phyloP scores from a whole-genome alignment of 2,113 vertebrate genomes.

The Ochotona princeps region DNA sequence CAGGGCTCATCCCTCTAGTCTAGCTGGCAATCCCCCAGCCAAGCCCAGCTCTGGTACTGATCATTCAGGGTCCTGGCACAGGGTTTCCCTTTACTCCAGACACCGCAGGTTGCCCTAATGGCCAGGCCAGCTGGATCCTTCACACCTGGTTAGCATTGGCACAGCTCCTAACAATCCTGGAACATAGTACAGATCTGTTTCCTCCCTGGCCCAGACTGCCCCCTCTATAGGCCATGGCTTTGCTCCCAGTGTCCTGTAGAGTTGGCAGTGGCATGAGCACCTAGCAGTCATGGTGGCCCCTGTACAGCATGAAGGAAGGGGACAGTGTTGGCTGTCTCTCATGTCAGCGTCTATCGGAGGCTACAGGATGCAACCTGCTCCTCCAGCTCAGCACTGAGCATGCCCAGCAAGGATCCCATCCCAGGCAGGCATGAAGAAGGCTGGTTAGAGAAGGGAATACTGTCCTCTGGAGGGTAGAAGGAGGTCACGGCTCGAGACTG shows the following conservation, averaged over 20 bases:
- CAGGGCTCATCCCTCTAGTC: too few species aligned
- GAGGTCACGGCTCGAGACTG: too few species aligned
- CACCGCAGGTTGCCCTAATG: neutral
- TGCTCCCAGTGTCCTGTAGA: fast-evolving
- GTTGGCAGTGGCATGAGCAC: neutral
- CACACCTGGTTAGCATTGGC: neutral
- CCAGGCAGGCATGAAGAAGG: neutral
- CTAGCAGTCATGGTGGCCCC: neutral
- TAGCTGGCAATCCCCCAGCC: neutral
- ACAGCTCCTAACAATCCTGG: neutral
- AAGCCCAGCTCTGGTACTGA: neutral
- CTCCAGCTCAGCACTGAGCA: neutral
- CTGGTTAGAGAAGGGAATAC: neutral
- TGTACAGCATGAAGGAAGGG: too few species aligned
- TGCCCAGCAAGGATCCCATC: neutral
- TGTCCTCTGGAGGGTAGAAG: neutral
- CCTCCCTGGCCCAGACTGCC: neutral
- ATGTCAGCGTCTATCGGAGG: neutral
- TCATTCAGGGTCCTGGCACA: neutral
- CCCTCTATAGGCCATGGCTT: neutral
- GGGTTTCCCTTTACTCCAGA: fast-evolving
- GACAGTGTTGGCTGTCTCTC: too few species aligned
- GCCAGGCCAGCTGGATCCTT: neutral
- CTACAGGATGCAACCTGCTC: neutral
- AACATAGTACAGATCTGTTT: neutral